Conservation (phyloP, 2,113 vertebrate genomes). For the Elachura formosa region DNA sequence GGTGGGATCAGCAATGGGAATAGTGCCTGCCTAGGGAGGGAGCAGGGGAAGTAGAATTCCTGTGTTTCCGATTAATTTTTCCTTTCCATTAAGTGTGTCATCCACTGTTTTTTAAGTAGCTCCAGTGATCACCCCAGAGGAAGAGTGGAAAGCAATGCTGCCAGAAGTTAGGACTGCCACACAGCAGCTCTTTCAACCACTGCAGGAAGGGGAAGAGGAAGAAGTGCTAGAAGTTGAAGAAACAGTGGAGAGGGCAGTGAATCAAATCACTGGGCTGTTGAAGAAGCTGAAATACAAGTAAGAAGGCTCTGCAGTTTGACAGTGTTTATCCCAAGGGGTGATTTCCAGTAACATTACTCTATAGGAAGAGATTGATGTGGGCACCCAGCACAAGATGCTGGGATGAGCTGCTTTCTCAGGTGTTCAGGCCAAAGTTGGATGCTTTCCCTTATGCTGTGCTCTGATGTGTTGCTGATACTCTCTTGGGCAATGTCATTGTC, state of each 20-base stretch:
- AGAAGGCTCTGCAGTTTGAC: background rate
- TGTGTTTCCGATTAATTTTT: background rate
- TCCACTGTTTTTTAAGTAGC: conserved; percentile 28
- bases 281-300: conserved; percentile 89
- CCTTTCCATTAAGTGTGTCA: background rate
- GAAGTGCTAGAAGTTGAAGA: conserved; percentile 44
- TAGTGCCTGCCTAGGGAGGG: background rate
- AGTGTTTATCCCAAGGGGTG: background rate
- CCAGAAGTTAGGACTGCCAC: conserved; percentile 82
- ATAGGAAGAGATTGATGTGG: background rate
- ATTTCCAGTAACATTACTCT: background rate
- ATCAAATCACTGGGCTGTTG: conserved; percentile 77
- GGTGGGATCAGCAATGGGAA: background rate
- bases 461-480: background rate
- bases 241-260: conserved; percentile 67
- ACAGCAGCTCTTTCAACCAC: conserved; percentile 67
- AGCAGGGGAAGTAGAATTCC: background rate
- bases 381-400: background rate
- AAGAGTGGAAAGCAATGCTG: conserved; percentile 93
- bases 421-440: background rate
- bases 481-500: background rate
- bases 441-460: background rate
- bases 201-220: conserved; percentile 42
- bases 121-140: conserved; percentile 74
- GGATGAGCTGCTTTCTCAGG: background rate